Base-by-base conservation (phyloP, 2,888 invertebrate species). In the Druceiella hillmani region DNA sequence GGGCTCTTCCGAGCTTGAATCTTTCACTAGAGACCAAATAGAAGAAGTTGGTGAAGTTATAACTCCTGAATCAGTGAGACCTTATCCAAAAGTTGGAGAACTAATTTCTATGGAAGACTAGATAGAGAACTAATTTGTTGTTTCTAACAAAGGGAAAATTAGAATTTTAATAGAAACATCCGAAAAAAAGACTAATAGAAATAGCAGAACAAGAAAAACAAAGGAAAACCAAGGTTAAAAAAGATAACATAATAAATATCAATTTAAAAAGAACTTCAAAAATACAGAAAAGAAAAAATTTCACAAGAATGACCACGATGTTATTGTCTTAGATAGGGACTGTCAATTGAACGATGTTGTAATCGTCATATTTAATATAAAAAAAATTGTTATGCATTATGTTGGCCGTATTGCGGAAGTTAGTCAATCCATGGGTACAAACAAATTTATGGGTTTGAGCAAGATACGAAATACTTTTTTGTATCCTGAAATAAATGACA, bases 401-500 rank as follows among this genome's bases (percentile, higher is more conserved):
- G n/a, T n/a, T n/a, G 46, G 50, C 24, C 39, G 15, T 45, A 48
- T 45, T 13, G 42, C 43, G 39, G 45, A 43, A 24, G 17, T 41
- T 45, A 43, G 42, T 48, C 43, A 37, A 12, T 10, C 38, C 24
- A 37, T 37, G 50, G 47, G 50, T 35, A 48, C 46, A 27, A 39
- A 47, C 3, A 51, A 37, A 17, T 36, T 37, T 46, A 49, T 50
- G 48, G 34, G 50, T 13, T 11, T 43, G 39, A 50, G 48, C 32
- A 50, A 50, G 41, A 44, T 45, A 39, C 15, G 37, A 36, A 45
- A 43, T 28, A 47, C 45, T 2, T 45, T 47, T 42, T n/a, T n/a
- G n/a, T n/a, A n/a, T 33, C 39, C 35, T 32, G 37, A 44, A 32
- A 22, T 41, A 28, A 35, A 41, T 11, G 41, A 43, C 27, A 17